Evolutionary conservation across 2,113 vertebrate genomes (phyloP), one percentile per base, ranked within the genome.

Genomic region (Halcyon malimbica): DNA sequence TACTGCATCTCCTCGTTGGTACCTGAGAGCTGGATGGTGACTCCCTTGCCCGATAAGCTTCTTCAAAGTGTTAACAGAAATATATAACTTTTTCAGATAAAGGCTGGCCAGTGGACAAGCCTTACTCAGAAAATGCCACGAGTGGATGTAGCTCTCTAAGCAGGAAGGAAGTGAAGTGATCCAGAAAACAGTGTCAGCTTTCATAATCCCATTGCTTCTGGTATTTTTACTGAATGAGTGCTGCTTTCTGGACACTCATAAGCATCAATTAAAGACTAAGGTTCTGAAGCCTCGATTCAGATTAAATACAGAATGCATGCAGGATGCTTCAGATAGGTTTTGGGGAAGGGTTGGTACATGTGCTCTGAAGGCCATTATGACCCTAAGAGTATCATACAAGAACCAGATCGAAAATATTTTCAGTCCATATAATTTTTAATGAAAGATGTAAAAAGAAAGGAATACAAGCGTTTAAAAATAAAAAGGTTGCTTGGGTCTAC

Each of bases 21-120:
- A 65, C 50, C 50, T 41, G 5, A 19, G 71, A 81, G 71, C n/a
- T 57, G 37, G 28, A 8, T 73, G 54, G 74, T 90, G 57, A 76
- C 70, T 78, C 26, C 2, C 2, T 28, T 83, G 63, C 71, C 62
- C 65, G n/a, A 70, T 62, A 64, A 81, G 42, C 46, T 81, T 14
- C 76, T 90, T 83, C 44, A 57, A 25, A 57, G 68, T 37, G 31
- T 77, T 85, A 71, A 76, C 76, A 81, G 80, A 76, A 93, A 83
- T 44, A 60, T 5, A 5, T 5, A 16, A 16, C 80, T 83, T 65
- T 51, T 88, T 87, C 67, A 83, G 54, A 65, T 59, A 81, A 28
- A 73, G 20, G 31, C 65, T 92, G 60, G 68, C 20, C 28, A n/a
- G 75, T 62, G 59, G 53, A 84, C 63, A 50, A 74, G 41, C 48